Conservation (phyloP, 2,888 invertebrate species). For the Pinctada fucata region DNA sequence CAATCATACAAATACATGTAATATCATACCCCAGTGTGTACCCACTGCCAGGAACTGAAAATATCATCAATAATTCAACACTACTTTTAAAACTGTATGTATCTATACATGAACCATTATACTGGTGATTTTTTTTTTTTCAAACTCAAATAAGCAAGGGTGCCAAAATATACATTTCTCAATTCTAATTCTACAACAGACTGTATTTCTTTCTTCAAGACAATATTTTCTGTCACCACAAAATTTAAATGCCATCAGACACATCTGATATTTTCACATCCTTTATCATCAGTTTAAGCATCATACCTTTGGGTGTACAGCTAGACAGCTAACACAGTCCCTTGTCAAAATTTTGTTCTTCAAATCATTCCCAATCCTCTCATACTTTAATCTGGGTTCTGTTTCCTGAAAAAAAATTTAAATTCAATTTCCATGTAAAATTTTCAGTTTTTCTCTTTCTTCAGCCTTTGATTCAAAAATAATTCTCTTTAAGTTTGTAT, state of each 20-base stretch:
- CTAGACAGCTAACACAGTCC: slow-evolving; percentile 93
- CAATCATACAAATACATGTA: background rate
- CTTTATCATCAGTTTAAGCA: no score
- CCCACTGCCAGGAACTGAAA: slow-evolving; percentile 92
- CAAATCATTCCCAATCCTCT: slow-evolving; percentile 91
- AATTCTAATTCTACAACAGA: no score
- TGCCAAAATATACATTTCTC: no score
- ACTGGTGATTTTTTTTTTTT: no score
- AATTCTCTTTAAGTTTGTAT: no score
- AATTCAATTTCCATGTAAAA: background rate
- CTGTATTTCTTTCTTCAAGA: no score
- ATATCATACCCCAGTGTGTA: slow-evolving; percentile 91
- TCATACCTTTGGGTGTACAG: slow-evolving; percentile 91
- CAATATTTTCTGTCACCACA: no score
- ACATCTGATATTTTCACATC: no score
- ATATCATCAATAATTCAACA: background rate
- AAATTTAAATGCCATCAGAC: no score
- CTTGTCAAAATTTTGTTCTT: slow-evolving; percentile 88
- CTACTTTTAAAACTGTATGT: no score
- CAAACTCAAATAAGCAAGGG: no score
- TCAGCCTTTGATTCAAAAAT: background rate
- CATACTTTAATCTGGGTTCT: slow-evolving; percentile 92
- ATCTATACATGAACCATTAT: no score
- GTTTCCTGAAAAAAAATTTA: slow-evolving; percentile 55
- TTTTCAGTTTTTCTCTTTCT: background rate